A percentile compares a stretch with the other conserved stretches of the same genome.
phyloP scores from a whole-genome alignment of 1,140 invertebrate genomes.

The Rhagoletis zephyria region DNA sequence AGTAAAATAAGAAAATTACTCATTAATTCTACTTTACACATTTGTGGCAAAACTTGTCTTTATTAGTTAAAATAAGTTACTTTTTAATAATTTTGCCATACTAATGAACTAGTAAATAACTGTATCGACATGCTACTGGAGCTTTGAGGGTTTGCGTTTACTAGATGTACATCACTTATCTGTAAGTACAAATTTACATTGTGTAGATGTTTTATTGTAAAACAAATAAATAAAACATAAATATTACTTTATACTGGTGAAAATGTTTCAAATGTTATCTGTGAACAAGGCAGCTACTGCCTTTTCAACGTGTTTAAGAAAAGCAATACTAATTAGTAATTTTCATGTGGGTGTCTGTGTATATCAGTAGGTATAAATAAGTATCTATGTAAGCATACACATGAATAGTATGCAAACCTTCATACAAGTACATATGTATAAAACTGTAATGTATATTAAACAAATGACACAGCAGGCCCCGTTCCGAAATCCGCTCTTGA shows the following conservation, averaged over 20 bases:
- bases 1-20: too few relatives aligned
- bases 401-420: too few relatives aligned
- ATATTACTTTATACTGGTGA: not conserved
- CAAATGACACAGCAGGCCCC: not conserved
- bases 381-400: too few relatives aligned
- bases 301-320: too few relatives aligned
- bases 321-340: too few relatives aligned
- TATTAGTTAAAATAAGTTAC: constrained; percentile 5
- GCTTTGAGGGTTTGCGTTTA: not conserved
- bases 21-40: too few relatives aligned
- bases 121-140: not conserved
- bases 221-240: constrained; percentile 12
- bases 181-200: constrained; percentile 4
- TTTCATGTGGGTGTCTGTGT: too few relatives aligned
- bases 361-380: too few relatives aligned
- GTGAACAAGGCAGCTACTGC: too few relatives aligned
- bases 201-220: constrained; percentile 28
- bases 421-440: too few relatives aligned
- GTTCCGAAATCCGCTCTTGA: not conserved
- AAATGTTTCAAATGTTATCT: too few relatives aligned
- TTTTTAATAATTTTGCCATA: constrained; percentile 26
- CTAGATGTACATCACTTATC: not conserved
- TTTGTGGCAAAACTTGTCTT: not conserved
- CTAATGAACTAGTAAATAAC: not conserved
- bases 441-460: not conserved